phyloP scores from a whole-genome alignment of 2,113 vertebrate species.

The Ceyx margarethae region DNA sequence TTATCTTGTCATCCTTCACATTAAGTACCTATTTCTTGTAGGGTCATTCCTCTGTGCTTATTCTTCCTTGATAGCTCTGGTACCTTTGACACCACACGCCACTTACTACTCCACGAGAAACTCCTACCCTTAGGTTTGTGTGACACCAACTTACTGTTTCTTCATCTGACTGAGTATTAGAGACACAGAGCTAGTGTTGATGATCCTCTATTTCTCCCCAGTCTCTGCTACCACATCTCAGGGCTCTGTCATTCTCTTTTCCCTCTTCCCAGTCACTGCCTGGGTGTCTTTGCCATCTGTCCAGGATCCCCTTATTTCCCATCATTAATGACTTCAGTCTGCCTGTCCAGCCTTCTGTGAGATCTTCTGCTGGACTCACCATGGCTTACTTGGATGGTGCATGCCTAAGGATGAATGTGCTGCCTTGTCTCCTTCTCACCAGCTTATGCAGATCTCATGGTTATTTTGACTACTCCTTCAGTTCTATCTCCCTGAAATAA shows the following conservation, averaged over 20 bases:
- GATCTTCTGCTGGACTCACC: neutral
- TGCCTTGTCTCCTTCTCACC: neutral
- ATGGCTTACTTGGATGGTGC: neutral
- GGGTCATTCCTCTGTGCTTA: conserved; percentile 50
- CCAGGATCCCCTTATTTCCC: neutral
- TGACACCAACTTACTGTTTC: conserved; percentile 21
- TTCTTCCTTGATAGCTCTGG: conserved; percentile 55
- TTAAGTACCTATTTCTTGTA: conserved; percentile 51
- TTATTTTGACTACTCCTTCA: neutral
- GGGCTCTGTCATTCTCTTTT: neutral
- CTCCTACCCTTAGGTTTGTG: conserved; percentile 38
- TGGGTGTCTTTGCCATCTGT: neutral
- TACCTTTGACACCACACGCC: conserved; percentile 59
- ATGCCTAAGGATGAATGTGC: neutral
- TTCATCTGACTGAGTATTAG: conserved; percentile 18
- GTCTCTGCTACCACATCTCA: neutral
- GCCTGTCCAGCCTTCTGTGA: neutral
- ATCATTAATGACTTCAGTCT: neutral
- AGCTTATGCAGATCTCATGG: neutral
- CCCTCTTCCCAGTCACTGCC: neutral
- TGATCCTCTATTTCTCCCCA: neutral
- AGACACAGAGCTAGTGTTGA: neutral
- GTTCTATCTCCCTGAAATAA: neutral
- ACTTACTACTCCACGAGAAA: conserved; percentile 3
- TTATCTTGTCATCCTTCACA: conserved; percentile 65